A percentile compares a stretch with the other conserved stretches of the same genome.
phyloP scores from a whole-genome alignment of 2,113 vertebrate species.

The Chaetura pelagica region DNA sequence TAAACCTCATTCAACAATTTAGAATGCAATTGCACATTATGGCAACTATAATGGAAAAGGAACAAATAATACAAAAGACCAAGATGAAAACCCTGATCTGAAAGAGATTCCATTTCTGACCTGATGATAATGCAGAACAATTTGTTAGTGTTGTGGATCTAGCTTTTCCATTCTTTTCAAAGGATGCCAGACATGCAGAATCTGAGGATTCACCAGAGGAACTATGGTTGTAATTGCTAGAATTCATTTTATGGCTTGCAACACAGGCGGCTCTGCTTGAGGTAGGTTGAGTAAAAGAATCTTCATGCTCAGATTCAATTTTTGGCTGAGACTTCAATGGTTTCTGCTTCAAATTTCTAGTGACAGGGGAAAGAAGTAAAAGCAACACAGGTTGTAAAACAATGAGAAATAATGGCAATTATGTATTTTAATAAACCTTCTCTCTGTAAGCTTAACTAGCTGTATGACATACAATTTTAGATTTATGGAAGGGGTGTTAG shows the following conservation, averaged over 20 bases:
- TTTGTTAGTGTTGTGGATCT: constrained; percentile 60
- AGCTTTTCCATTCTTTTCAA: constrained; percentile 71
- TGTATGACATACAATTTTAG: rapidly evolving
- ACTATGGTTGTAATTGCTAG: constrained; percentile 42
- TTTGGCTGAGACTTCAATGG: constrained; percentile 85
- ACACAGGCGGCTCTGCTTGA: constrained; percentile 80
- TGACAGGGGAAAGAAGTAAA: constrained; percentile 46
- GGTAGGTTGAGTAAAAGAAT: constrained; percentile 84
- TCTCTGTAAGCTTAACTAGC: not conserved
- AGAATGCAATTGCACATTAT: not conserved
- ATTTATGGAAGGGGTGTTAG: not conserved
- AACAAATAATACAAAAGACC: not conserved
- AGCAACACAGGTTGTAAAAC: not conserved
- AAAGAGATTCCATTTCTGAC: constrained; percentile 67
- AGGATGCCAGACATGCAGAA: constrained; percentile 51
- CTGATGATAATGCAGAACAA: constrained; percentile 76
- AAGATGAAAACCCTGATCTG: not conserved
- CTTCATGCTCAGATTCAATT: constrained; percentile 71
- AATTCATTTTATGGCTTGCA: constrained; percentile 34
- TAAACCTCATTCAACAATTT: not conserved
- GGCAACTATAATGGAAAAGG: not conserved
- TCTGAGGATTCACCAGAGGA: constrained; percentile 84
- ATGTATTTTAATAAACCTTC: not conserved
- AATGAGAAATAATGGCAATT: not conserved
- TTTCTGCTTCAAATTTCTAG: constrained; percentile 79